These are phyloP conservation scores for Pristionchus pacificus DNA, from an alignment of 1,140 invertebrate genomes.

Conservation along the genomic window DNA sequence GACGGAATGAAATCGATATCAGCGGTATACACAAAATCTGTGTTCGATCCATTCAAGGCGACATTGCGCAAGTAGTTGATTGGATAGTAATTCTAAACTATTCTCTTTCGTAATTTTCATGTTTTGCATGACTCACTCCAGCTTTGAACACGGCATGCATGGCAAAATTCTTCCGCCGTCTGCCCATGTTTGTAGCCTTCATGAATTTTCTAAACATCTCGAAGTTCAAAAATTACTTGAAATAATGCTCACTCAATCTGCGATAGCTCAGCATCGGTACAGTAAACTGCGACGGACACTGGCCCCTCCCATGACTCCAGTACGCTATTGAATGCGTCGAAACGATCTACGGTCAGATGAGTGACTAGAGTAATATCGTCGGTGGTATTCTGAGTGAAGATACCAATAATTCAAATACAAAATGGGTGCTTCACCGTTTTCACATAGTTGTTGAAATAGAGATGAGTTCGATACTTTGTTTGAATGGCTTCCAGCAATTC, in stretches of 20 bases:
- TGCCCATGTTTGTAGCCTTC: background rate
- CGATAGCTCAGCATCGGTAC: conserved; percentile 11
- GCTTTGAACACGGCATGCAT: conserved; percentile 5
- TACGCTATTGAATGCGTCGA: background rate
- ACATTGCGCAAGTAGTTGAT: conserved; percentile 86
- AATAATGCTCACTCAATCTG: background rate
- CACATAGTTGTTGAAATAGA: no score
- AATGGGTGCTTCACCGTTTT: no score
- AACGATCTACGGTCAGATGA: conserved; percentile 2
- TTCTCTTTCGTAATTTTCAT: conserved; percentile 21
- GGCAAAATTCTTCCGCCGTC: background rate
- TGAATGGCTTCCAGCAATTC: no score
- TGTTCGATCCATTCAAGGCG: conserved; percentile 74
- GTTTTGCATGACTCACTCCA: background rate
- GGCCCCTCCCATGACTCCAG: conserved; percentile 4
- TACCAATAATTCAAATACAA: no score
- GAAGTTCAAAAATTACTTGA: background rate
- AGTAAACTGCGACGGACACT: conserved; percentile 8
- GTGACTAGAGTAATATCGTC: conserved; percentile 13
- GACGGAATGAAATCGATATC: conserved; percentile 78
- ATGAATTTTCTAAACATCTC: background rate
- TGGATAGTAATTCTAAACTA: conserved; percentile 80
- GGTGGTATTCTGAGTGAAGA: background rate
- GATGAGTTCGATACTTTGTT: no score
- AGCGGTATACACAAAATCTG: conserved; percentile 79